These are phyloP conservation scores for Chydorus sphaericus DNA, from an alignment of 2,888 invertebrate genomes.

Conservation along the genomic window DNA sequence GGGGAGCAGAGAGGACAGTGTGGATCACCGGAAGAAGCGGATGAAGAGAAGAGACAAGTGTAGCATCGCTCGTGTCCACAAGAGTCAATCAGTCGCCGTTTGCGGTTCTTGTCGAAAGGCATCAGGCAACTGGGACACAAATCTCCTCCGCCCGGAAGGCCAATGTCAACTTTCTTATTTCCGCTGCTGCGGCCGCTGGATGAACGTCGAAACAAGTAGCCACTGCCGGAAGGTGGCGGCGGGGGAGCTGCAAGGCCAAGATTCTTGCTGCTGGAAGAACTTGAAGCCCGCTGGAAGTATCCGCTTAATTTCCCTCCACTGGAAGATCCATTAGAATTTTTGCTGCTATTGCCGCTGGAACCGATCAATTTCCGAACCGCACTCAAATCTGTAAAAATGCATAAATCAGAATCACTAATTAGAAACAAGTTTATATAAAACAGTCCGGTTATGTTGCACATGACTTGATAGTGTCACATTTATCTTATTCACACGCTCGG, in stretches of 20 bases:
- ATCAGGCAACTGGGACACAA: conserved; percentile 26
- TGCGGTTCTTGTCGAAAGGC: conserved; percentile 93
- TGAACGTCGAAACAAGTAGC: too few relatives aligned
- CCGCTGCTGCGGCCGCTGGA: conserved; percentile 2
- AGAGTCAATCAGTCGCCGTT: conserved; percentile 82
- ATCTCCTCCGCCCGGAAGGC: conserved; percentile 8
- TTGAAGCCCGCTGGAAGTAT: not conserved
- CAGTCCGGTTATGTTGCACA: too few relatives aligned
- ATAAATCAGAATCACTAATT: too few relatives aligned
- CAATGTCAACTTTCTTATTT: not conserved
- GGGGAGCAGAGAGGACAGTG: conserved; percentile 67
- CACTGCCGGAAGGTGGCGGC: not conserved
- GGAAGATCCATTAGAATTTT: too few relatives aligned
- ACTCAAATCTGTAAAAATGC: conserved; percentile 1
- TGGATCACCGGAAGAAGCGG: too few relatives aligned
- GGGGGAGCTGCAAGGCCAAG: not conserved
- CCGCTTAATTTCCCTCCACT: not conserved
- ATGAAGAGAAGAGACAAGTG: conserved; percentile 84
- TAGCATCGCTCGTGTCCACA: conserved; percentile 93
- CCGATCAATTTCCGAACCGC: conserved; percentile 1
- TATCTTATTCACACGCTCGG: too few relatives aligned
- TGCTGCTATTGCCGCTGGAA: not conserved
- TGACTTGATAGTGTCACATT: too few relatives aligned
- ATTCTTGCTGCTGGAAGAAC: not conserved
- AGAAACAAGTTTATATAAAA: too few relatives aligned